Evolutionary conservation across 2,888 invertebrate species (phyloP).

Genomic region (Heliconius ethilla): DNA sequence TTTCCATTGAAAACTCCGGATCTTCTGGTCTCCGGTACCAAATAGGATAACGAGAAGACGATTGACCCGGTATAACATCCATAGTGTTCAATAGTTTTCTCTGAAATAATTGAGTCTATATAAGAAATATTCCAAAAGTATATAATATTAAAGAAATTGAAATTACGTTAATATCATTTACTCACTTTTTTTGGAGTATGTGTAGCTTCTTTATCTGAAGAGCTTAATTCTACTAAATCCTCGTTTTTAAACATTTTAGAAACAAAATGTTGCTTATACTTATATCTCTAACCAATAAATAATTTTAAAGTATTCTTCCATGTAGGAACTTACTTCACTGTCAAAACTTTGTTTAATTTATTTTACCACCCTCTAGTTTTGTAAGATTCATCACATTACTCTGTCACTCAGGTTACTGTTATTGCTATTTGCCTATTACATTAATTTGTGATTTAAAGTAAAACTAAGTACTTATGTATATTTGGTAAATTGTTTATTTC

Average conservation of each 20-base stretch:
- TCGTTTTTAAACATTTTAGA: constrained; percentile 62
- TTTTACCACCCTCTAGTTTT: too few species aligned
- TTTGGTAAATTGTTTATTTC: too few species aligned
- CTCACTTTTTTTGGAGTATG: constrained; percentile 70
- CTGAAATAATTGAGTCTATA: constrained; percentile 54
- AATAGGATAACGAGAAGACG: constrained; percentile 56
- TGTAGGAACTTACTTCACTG: neutral
- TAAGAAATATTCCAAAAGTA: constrained; percentile 4
- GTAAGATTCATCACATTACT: too few species aligned
- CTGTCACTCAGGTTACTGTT: too few species aligned
- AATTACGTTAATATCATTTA: neutral
- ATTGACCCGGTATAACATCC: constrained; percentile 67
- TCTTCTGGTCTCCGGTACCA: constrained; percentile 76
- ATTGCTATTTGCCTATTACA: too few species aligned
- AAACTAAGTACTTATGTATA: too few species aligned
- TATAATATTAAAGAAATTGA: neutral
- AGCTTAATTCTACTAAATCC: constrained; percentile 75
- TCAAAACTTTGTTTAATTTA: too few species aligned
- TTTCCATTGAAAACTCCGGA: constrained; percentile 49
- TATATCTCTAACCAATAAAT: neutral
- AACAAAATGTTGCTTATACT: neutral
- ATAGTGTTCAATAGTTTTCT: constrained; percentile 68
- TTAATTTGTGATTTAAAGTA: too few species aligned
- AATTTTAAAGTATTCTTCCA: neutral
- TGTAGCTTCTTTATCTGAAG: constrained; percentile 73